These are phyloP conservation scores for Ectropis crepuscularia DNA, from an alignment of 2,888 invertebrate genomes.

Conservation along the genomic window DNA sequence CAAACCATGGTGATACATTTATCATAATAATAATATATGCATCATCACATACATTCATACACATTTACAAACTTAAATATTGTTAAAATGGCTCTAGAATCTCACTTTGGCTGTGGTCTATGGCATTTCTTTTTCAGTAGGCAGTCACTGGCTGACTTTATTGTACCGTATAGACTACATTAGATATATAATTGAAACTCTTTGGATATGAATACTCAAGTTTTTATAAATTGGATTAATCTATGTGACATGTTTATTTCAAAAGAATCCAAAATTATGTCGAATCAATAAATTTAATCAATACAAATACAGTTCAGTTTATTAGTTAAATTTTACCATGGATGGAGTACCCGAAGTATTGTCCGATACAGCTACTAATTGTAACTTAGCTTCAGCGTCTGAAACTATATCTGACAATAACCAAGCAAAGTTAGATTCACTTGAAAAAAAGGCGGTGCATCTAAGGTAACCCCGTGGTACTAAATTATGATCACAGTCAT, in stretches of 20 bases:
- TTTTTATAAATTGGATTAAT: slow-evolving; percentile 16
- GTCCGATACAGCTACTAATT: slow-evolving; percentile 72
- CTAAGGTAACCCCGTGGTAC: slow-evolving; percentile 54
- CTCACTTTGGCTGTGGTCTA: no score
- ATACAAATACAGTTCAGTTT: slow-evolving; percentile 20
- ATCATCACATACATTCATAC: no score
- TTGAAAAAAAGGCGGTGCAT: slow-evolving; percentile 80
- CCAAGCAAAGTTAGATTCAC: slow-evolving; percentile 74
- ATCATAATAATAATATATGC: no score
- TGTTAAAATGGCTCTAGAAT: no score
- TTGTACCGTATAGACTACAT: no score
- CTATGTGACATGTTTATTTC: slow-evolving; percentile 38
- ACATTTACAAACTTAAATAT: no score
- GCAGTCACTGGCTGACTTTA: no score
- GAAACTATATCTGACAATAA: slow-evolving; percentile 70
- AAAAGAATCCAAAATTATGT: slow-evolving; percentile 62
- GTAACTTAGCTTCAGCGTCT: slow-evolving; percentile 66
- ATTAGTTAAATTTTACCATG: slow-evolving; percentile 54
- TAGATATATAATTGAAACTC: no score
- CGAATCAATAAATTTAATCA: slow-evolving; percentile 32
- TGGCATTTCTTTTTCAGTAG: no score
- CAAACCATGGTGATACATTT: no score
- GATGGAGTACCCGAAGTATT: slow-evolving; percentile 73
- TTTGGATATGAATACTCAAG: no score
- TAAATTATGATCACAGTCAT: not conserved